These are phyloP conservation scores for Saccopteryx bilineata DNA, from an alignment of 2,113 vertebrate species.

Conservation along the genomic window DNA sequence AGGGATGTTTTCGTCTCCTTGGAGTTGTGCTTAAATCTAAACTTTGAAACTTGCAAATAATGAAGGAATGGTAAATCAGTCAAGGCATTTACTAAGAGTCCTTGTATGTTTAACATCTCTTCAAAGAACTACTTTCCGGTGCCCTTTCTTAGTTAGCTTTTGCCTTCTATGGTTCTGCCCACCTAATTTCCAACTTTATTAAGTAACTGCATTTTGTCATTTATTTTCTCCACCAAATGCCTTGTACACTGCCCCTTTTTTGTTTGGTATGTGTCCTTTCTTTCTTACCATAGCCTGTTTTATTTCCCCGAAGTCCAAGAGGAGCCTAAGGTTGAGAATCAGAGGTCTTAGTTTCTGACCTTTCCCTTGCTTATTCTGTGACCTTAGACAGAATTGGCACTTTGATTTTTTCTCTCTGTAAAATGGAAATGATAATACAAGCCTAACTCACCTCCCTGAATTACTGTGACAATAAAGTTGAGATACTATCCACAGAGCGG, in stretches of 20 bases:
- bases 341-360: neutral
- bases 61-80: slow-evolving; percentile 46
- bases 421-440: neutral
- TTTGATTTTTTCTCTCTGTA: neutral
- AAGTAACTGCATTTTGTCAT: neutral
- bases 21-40: slow-evolving; percentile 62
- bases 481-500: neutral
- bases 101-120: slow-evolving; percentile 16
- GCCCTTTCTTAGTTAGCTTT: neutral
- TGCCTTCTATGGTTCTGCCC: neutral
- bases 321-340: neutral
- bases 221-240: neutral
- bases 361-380: neutral
- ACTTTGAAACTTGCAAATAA: slow-evolving; percentile 32
- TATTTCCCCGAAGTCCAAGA: neutral
- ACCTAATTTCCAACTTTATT: neutral
- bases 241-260: neutral
- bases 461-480: neutral
- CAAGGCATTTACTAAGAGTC: slow-evolving; percentile 33
- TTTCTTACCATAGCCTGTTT: neutral
- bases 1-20: slow-evolving; percentile 9
- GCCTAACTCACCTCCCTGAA: neutral
- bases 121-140: slow-evolving; percentile 20
- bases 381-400: neutral
- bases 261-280: neutral